Percentiles rank a stretch among this genome's conserved stretches.
Evolutionary conservation across 2,888 invertebrate species (phyloP).

Genomic region (Acrobasis suavella): DNA sequence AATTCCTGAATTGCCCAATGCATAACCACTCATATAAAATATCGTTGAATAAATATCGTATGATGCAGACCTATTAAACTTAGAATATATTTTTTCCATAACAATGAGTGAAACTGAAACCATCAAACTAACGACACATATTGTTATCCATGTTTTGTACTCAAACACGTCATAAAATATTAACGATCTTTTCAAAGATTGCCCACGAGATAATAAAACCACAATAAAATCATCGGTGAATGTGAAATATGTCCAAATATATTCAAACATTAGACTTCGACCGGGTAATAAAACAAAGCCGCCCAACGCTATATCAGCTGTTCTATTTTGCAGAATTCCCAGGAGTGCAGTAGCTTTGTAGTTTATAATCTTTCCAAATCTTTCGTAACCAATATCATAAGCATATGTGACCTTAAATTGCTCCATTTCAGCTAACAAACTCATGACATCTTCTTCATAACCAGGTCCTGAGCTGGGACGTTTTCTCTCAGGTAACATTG

Average conservation of each 20-base stretch:
- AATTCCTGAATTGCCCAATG: neutral
- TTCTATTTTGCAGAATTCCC: constrained; percentile 3
- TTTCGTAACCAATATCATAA: constrained; percentile 4
- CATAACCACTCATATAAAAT: constrained; percentile 1
- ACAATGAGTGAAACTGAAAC: neutral
- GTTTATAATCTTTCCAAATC: constrained; percentile 2
- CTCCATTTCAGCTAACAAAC: constrained; percentile 11
- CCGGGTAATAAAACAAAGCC: neutral
- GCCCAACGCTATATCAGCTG: neutral
- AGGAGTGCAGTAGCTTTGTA: constrained; percentile 4
- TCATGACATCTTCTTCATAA: constrained; percentile 3
- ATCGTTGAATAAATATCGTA: neutral
- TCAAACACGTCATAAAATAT: constrained; percentile 2
- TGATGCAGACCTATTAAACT: neutral
- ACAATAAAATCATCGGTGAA: constrained; percentile 5
- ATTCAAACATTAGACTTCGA: constrained; percentile 4
- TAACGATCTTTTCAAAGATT: neutral
- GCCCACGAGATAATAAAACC: neutral
- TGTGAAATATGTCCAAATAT: constrained; percentile 12
- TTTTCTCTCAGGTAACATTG: constrained; percentile 2
- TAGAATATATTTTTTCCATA: neutral
- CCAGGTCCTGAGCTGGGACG: neutral
- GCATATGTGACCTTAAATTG: neutral
- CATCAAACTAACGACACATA: neutral
- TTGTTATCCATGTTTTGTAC: neutral